Evolutionary conservation across 2,888 invertebrate genomes (phyloP), one percentile per base, ranked within the genome.

Genomic region (Parthenolecanium corni): DNA sequence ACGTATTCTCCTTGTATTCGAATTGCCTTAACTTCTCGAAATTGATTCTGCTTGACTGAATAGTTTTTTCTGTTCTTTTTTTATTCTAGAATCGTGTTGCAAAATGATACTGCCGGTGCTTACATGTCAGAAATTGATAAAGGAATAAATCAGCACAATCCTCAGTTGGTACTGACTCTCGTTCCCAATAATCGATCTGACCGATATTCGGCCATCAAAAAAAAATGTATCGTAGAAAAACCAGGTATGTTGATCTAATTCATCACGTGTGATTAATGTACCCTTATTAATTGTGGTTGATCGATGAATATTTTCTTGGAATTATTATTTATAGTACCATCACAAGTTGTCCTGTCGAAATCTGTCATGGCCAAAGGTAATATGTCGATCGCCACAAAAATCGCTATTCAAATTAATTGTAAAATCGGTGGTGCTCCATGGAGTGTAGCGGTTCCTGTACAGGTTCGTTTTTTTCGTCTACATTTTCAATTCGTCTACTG

Each of bases 371-470:
- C 78, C 67, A 85, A 83, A 71, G 78, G 77, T 3, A 75, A 80
- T 0, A 82, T 86, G 82, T 86, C 89, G 0, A 84, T 95, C 42
- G 89, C 89, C 0, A 91, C 92, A 0, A 96, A 96, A 76, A 82
- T 96, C 0, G 89, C 87, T 0, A 86, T 96, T 16, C 96, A 97
- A 72, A 81, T 97, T 68, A 90, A 89, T 72, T 90, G 91, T 70
- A 96, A 96, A 68, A 73, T 95, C 36, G 93, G 94, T 16, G 95
- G 94, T 0, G 84, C 86, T 0, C 89, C 93, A 0, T 95, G 94
- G 94, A 76, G 80, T 1, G 79, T 90, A 0, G 77, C 80, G 0
- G 76, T 88, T 42, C 89, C 89, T 0, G 64, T 82, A 0, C 71
- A 69, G 2, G 78, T 70, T 63, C 64, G 62, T 64, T n/a, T n/a